Conservation (phyloP, 1,140 invertebrate species). For the Globodera rostochiensis region DNA sequence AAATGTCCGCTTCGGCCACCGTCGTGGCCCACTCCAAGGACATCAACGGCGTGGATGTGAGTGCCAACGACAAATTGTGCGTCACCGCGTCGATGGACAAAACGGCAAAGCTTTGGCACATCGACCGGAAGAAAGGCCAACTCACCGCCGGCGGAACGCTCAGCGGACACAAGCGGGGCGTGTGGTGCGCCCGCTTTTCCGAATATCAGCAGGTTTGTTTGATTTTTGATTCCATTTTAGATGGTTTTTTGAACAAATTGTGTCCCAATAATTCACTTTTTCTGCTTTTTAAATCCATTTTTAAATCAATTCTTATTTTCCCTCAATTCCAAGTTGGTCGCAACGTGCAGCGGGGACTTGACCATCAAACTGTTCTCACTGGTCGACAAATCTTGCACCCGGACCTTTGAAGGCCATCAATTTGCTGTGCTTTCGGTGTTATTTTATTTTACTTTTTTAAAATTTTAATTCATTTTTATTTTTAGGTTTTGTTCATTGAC, state of each 20-base stretch:
- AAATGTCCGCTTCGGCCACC: constrained; percentile 53
- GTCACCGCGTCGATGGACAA: constrained; percentile 90
- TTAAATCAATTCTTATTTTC: constrained; percentile 15
- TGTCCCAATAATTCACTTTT: neutral
- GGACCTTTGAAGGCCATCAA: constrained; percentile 90
- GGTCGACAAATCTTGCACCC: constrained; percentile 79
- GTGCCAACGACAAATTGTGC: constrained; percentile 64
- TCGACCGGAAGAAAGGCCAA: constrained; percentile 52
- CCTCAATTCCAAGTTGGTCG: constrained; percentile 71
- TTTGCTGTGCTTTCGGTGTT: constrained; percentile 78
- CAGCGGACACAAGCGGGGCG: constrained; percentile 83
- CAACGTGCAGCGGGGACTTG: constrained; percentile 89
- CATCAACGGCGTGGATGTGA: constrained; percentile 59
- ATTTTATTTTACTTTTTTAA: constrained; percentile 33
- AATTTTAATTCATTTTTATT: neutral
- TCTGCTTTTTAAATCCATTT: constrained; percentile 30
- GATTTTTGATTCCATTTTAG: no score
- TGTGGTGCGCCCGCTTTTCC: constrained; percentile 91
- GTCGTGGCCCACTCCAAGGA: constrained; percentile 63
- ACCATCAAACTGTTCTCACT: constrained; percentile 93
- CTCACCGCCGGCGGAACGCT: constrained; percentile 77
- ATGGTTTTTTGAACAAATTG: constrained; percentile 4
- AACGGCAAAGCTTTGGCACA: constrained; percentile 77
- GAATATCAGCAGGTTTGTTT: constrained; percentile 79
- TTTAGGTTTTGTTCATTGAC: constrained; percentile 17